These are phyloP conservation scores for Acanthacorydalis orientalis DNA, from an alignment of 2,888 invertebrate genomes.

Conservation along the genomic window DNA sequence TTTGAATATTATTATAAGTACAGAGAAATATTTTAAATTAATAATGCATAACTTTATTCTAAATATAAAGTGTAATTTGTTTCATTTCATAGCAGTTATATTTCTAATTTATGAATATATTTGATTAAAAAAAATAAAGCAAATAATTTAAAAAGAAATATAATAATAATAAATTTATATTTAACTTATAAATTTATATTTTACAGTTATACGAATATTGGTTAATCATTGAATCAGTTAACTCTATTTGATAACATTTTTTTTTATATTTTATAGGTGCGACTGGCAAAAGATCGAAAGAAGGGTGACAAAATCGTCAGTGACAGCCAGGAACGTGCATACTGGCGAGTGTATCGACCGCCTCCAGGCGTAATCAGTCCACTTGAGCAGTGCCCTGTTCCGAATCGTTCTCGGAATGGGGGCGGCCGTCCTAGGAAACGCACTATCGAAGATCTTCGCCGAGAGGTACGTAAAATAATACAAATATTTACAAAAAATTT, in stretches of 20 bases:
- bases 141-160: too few species aligned
- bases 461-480: conserved; percentile 42
- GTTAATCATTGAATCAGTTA: not conserved
- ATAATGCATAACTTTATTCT: too few species aligned
- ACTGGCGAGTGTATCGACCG: conserved; percentile 91
- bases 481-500: not conserved
- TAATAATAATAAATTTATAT: too few species aligned
- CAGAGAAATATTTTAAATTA: too few species aligned
- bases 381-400: conserved; percentile 73
- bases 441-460: conserved; percentile 57
- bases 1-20: too few species aligned
- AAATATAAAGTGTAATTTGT: too few species aligned
- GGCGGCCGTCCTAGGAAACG: conserved; percentile 47
- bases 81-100: too few species aligned
- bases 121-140: too few species aligned
- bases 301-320: conserved; percentile 92
- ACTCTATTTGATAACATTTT: not conserved
- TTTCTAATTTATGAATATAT: too few species aligned
- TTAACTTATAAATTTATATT: too few species aligned
- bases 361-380: conserved; percentile 77
- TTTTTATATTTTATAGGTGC: conserved; percentile 37
- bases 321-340: conserved; percentile 94
- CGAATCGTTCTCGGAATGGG: conserved; percentile 53
- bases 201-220: too few species aligned
- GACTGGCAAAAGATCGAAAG: conserved; percentile 83